Evolutionary conservation across 2,113 vertebrate species (phyloP).

Genomic region (Rhea americana): DNA sequence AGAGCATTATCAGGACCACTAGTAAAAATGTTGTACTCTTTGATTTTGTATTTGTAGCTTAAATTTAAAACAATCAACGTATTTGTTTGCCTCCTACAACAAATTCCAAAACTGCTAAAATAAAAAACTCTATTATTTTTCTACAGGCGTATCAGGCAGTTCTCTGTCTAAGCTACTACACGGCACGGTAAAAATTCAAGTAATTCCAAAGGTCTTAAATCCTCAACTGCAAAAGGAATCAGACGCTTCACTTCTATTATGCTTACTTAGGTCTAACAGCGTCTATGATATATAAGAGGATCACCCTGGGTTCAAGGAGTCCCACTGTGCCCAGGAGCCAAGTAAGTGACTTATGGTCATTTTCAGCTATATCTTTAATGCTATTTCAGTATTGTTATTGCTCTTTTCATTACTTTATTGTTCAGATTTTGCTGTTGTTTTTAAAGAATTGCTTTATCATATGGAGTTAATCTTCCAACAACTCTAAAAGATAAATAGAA

Average conservation of each 20-base stretch:
- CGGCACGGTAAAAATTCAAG: background rate
- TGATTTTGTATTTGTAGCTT: background rate
- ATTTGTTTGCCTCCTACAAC: background rate
- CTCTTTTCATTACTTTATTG: background rate
- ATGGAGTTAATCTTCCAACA: background rate
- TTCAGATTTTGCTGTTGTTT: background rate
- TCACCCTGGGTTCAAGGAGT: background rate
- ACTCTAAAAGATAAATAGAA: background rate
- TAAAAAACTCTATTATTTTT: background rate
- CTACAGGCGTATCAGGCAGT: background rate
- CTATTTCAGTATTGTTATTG: fast-evolving
- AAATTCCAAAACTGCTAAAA: fast-evolving
- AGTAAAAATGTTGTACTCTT: background rate
- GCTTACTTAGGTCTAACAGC: background rate
- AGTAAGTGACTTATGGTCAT: background rate
- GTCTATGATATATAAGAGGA: background rate
- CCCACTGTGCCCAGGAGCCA: background rate
- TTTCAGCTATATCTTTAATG: background rate
- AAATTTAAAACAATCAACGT: background rate
- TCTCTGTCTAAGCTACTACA: background rate
- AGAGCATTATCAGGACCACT: background rate
- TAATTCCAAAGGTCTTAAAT: background rate
- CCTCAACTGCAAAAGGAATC: background rate
- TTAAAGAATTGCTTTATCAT: background rate
- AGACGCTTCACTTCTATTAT: fast-evolving